Evolutionary conservation across 1,140 invertebrate species (phyloP).

Genomic region (Trichonephila clavata): DNA sequence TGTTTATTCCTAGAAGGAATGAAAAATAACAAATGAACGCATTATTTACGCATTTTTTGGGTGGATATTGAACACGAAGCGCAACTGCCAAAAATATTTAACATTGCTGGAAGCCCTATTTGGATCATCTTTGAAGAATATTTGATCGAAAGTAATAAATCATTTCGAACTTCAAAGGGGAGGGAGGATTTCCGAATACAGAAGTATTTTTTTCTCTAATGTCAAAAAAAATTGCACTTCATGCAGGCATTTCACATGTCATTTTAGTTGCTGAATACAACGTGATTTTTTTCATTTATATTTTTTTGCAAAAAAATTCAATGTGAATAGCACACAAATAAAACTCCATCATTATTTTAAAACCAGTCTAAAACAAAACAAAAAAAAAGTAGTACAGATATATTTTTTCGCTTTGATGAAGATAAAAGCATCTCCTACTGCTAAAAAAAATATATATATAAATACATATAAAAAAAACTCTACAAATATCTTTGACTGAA

Average conservation of each 20-base stretch:
- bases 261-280: background rate
- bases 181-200: background rate
- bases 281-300: background rate
- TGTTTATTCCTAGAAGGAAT: background rate
- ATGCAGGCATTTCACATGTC: slow-evolving; percentile 40
- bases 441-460: background rate
- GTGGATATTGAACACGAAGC: background rate
- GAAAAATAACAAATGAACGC: background rate
- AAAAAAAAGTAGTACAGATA: background rate
- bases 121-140: slow-evolving; percentile 4
- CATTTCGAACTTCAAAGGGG: slow-evolving; percentile 21
- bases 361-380: background rate
- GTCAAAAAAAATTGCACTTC: background rate
- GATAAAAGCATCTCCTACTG: slow-evolving; percentile 18
- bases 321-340: slow-evolving; percentile 19
- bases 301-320: background rate
- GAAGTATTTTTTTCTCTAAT: background rate
- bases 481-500: background rate
- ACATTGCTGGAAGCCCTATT: background rate
- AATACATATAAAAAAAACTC: background rate
- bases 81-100: background rate
- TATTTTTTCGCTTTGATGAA: background rate
- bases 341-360: slow-evolving; percentile 52
- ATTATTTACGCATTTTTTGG: background rate
- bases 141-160: slow-evolving; percentile 16